Percentiles rank a stretch among this genome's conserved stretches.
Conservation (phyloP, 2,797 vertebrate species). For the Rachycentron canadum region DNA sequence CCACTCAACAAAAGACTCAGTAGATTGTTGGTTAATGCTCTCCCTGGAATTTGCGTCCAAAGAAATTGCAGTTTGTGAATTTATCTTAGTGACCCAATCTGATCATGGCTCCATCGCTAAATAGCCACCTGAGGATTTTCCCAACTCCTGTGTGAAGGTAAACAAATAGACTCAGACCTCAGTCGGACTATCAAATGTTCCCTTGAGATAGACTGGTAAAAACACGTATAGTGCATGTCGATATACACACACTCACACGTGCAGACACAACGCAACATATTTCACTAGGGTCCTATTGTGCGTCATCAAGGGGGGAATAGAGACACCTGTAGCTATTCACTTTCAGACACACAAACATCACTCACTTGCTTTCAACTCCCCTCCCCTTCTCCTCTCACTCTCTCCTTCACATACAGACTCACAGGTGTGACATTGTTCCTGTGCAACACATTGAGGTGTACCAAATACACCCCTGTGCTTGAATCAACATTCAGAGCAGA, state of each 20-base stretch:
- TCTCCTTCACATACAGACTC: not conserved
- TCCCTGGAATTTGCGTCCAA: constrained; percentile 19
- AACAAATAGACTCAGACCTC: constrained; percentile 49
- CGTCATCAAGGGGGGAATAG: constrained; percentile 65
- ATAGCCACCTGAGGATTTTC: constrained; percentile 55
- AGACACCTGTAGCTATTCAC: constrained; percentile 58
- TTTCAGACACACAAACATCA: constrained; percentile 37
- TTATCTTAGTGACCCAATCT: constrained; percentile 29
- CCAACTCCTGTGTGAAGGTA: constrained; percentile 9
- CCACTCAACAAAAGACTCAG: not conserved
- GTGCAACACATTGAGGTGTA: constrained; percentile 23
- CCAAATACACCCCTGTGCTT: constrained; percentile 1
- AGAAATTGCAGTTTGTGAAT: not conserved
- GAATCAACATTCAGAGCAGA: constrained; percentile 35
- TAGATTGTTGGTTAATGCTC: not conserved
- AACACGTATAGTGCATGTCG: constrained; percentile 37
- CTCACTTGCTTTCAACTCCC: constrained; percentile 8
- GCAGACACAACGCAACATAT: constrained; percentile 16
- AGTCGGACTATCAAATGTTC: constrained; percentile 22
- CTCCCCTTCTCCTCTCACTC: not conserved
- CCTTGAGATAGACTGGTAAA: constrained; percentile 27
- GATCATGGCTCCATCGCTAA: not conserved
- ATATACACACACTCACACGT: constrained; percentile 1
- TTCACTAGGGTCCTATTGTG: constrained; percentile 67
- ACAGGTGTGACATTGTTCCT: constrained; percentile 55